Base-by-base conservation (phyloP, 1,140 invertebrate species). In the Drosophila neocordata region DNA sequence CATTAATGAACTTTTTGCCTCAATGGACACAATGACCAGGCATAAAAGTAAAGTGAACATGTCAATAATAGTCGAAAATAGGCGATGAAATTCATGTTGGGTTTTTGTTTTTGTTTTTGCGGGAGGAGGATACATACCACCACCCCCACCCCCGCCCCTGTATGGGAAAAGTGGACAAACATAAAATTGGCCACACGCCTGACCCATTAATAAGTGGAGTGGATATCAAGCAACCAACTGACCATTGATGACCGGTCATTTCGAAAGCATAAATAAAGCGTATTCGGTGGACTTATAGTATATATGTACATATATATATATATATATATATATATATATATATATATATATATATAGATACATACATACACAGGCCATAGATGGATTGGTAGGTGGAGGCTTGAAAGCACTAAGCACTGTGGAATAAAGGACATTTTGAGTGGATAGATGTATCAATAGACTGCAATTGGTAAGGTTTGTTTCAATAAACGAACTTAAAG, bases 41-140 rank as follows among this genome's bases (percentile, higher is more conserved):
- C 53, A 48, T 48, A 48, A 48, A 48, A 48, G 41, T 48, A 56
- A 56, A 56, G 53, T 56, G 53, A 56, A 56, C 53, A 56, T 56
- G 53, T 56, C 53, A 56, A 56, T 56, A 56, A 56, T 56, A 56
- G 53, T 35, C 22, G 27, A 56, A 56, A 56, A 56, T 56, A 11
- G 53, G 53, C 53, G 53, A 56, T 56, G 53, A 56, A 56, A 56
- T 56, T 56, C 53, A 55, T 15, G 41, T 48, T 44, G 27, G 27
- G 27, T 31, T 5, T 13, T 44, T 44, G 7, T 44, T 55, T 31
- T 55, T 18, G 27, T 35, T 35, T 3, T 56, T 52, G 48, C 4
- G 13, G 13, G 5, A 56, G 53, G 24, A 1, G 24, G 24, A n/a
- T n/a, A n/a, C n/a, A n/a, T n/a, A n/a, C n/a, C n/a, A n/a, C n/a